These are phyloP conservation scores for Podotricha telesiphe DNA, from an alignment of 2,888 invertebrate species.

Conservation along the genomic window DNA sequence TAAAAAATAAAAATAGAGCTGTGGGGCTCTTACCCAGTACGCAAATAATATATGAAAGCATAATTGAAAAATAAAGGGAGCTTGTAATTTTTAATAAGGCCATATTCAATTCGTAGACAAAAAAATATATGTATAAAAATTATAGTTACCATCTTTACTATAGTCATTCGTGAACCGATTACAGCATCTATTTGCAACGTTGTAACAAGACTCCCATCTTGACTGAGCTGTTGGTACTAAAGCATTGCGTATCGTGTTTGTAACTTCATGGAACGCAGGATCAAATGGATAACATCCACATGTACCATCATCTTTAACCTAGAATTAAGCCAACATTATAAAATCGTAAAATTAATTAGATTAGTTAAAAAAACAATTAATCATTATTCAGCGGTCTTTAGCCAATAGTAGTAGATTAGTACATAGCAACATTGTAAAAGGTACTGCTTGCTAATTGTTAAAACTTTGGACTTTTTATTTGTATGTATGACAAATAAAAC, in stretches of 20 bases:
- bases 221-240: constrained; percentile 10
- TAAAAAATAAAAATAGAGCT: too few relatives aligned
- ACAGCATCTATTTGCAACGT: constrained; percentile 72
- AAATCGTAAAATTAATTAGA: not conserved
- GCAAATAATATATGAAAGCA: too few relatives aligned
- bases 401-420: too few relatives aligned
- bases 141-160: constrained; percentile 48
- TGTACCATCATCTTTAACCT: constrained; percentile 72
- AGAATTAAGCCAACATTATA: constrained; percentile 12
- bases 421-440: too few relatives aligned
- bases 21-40: too few relatives aligned
- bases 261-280: constrained; percentile 67
- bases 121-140: not conserved
- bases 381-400: not conserved
- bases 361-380: not conserved
- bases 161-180: constrained; percentile 62
- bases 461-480: too few relatives aligned
- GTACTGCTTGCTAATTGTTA: too few relatives aligned
- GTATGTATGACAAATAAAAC: too few relatives aligned
- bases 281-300: constrained; percentile 78
- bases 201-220: constrained; percentile 73
- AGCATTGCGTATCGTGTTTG: constrained; percentile 30
- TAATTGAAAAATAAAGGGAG: too few relatives aligned
- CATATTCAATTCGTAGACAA: too few relatives aligned
- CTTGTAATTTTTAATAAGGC: too few relatives aligned